Evolutionary conservation across 37 sponge, comb jelly and placozoan species (phyloP).

Genomic region (Geodia barretti): DNA sequence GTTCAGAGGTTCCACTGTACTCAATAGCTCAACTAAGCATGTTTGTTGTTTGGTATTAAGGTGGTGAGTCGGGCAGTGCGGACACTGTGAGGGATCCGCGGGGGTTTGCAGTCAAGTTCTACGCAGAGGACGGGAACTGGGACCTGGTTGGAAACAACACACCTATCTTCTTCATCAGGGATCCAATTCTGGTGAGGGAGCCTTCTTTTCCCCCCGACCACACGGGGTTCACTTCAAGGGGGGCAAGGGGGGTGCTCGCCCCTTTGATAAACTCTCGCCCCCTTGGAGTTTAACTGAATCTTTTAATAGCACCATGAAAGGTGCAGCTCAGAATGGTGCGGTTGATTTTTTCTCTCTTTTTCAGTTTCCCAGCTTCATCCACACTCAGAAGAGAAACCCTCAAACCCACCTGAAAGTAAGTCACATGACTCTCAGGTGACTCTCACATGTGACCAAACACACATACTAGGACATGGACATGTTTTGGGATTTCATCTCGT

Average conservation of each 20-base stretch:
- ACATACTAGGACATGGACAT: constrained; percentile 77
- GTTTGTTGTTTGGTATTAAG: too few relatives aligned
- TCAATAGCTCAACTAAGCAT: neutral
- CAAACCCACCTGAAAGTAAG: constrained; percentile 79
- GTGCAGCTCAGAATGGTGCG: neutral
- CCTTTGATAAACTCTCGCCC: too few relatives aligned
- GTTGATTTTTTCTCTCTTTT: neutral
- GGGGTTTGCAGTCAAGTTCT: constrained; percentile 88
- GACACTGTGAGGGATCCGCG: constrained; percentile 88
- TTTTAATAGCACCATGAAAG: neutral
- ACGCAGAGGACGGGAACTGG: constrained; percentile 90
- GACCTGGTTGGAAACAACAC: constrained; percentile 91
- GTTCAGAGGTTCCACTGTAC: too few relatives aligned
- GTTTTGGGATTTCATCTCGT: constrained; percentile 92
- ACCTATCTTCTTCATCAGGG: constrained; percentile 88
- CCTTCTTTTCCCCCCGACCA: too few relatives aligned
- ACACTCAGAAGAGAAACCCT: constrained; percentile 91
- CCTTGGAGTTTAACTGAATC: too few relatives aligned
- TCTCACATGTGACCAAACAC: neutral
- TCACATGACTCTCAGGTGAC: neutral
- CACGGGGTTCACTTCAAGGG: too few relatives aligned
- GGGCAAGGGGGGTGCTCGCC: too few relatives aligned
- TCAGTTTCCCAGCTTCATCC: constrained; percentile 88
- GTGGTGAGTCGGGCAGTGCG: constrained; percentile 91
- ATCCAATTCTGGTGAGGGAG: constrained; percentile 56